Percentiles rank a stretch among this genome's conserved stretches.
Conservation (phyloP, 2,797 vertebrate species). For the Iguana delicatissima region DNA sequence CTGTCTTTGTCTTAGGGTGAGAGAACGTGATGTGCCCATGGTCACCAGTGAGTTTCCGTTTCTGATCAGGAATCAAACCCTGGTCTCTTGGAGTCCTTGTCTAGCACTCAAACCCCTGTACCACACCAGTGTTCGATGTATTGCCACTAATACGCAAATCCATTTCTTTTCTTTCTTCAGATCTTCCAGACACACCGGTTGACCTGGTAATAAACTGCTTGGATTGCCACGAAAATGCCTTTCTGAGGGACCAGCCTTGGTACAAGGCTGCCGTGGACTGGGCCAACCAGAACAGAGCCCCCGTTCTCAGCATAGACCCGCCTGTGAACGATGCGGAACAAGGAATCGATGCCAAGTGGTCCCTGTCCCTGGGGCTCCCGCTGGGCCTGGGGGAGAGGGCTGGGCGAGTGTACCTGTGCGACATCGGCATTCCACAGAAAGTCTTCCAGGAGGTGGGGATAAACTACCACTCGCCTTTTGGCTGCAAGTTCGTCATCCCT, state of each 20-base stretch:
- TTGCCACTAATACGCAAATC: background rate
- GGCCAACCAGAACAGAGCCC: slow-evolving; percentile 97
- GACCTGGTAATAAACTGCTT: slow-evolving; percentile 98
- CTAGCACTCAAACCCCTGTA: background rate
- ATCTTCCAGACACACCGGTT: slow-evolving; percentile 94
- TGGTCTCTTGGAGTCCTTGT: no score
- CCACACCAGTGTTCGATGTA: no score
- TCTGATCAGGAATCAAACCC: no score
- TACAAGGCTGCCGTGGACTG: slow-evolving; percentile 94
- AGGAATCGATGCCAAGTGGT: slow-evolving; percentile 97
- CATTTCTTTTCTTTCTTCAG: slow-evolving; percentile 73
- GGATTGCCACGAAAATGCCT: slow-evolving; percentile 96
- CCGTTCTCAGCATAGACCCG: slow-evolving; percentile 96
- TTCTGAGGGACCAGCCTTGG: slow-evolving; percentile 96
- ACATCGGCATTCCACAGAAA: slow-evolving; percentile 95
- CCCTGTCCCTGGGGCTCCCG: slow-evolving; percentile 93
- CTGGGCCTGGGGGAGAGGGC: slow-evolving; percentile 90
- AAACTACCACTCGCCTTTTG: slow-evolving; percentile 96
- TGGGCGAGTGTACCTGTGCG: slow-evolving; percentile 93
- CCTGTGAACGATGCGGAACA: slow-evolving; percentile 89
- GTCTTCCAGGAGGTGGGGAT: slow-evolving; percentile 97
- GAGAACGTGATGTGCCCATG: no score
- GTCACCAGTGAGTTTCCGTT: no score
- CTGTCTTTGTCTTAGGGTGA: background rate
- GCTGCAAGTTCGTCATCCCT: slow-evolving; percentile 98